Percentiles rank a stretch among this genome's conserved stretches.
Conservation (phyloP, 2,888 invertebrate genomes). For the Selenia dentaria region DNA sequence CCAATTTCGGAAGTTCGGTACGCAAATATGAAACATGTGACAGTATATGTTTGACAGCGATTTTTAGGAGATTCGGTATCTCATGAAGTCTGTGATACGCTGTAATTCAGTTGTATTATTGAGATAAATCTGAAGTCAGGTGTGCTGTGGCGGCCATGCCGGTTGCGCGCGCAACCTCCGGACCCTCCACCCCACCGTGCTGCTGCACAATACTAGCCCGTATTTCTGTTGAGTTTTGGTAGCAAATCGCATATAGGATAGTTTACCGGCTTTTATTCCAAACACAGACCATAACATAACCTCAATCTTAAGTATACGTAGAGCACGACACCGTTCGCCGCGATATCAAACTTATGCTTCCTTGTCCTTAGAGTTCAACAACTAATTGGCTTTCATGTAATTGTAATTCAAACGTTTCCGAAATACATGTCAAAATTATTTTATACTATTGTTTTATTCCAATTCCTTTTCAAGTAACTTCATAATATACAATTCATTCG, state of each 20-base stretch:
- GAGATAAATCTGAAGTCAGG: conserved; percentile 75
- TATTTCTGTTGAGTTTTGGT: conserved; percentile 61
- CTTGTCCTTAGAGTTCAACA: conserved; percentile 48
- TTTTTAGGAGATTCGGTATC: conserved; percentile 41
- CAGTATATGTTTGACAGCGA: conserved; percentile 44
- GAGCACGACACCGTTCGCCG: conserved; percentile 68
- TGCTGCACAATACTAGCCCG: conserved; percentile 65
- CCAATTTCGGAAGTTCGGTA: conserved; percentile 53
- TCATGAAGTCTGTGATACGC: conserved; percentile 50
- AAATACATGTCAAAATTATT: conserved; percentile 67
- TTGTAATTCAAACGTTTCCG: conserved; percentile 40
- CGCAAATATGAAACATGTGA: conserved; percentile 49
- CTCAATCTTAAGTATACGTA: conserved; percentile 74
- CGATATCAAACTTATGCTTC: conserved; percentile 48
- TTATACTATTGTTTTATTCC: conserved; percentile 72
- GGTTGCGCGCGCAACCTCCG: conserved; percentile 79
- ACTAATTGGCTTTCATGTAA: conserved; percentile 62
- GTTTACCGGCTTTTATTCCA: conserved; percentile 66
- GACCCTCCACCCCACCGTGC: conserved; percentile 55
- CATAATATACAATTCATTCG: not conserved
- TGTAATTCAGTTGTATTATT: conserved; percentile 70
- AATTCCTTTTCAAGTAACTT: conserved; percentile 38
- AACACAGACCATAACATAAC: conserved; percentile 83
- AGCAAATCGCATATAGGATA: conserved; percentile 48
- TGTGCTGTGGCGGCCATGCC: conserved; percentile 79